phyloP scores from a whole-genome alignment of 2,113 vertebrate genomes.

The Pachypanchax playfairii region DNA sequence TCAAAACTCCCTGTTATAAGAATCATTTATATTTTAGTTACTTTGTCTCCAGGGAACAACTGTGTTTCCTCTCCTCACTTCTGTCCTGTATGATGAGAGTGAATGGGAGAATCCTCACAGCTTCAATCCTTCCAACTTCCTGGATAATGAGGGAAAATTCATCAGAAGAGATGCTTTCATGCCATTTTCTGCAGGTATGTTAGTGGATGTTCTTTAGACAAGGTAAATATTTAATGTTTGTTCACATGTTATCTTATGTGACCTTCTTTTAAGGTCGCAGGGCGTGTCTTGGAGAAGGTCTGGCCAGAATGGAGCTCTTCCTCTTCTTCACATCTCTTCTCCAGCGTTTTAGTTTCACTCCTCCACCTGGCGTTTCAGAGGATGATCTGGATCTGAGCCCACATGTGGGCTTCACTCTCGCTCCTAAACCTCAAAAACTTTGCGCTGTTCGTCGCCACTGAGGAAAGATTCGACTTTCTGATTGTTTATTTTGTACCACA shows the following conservation, averaged over 20 bases:
- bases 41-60: constrained; percentile 58
- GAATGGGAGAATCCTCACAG: constrained; percentile 72
- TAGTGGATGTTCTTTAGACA: background rate
- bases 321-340: constrained; percentile 81
- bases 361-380: constrained; percentile 70
- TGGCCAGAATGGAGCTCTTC: constrained; percentile 84
- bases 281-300: constrained; percentile 76
- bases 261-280: constrained; percentile 71
- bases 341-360: constrained; percentile 77
- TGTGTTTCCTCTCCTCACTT: constrained; percentile 70
- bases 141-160: constrained; percentile 69
- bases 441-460: constrained; percentile 57
- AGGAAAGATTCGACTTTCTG: background rate
- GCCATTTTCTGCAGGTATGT: constrained; percentile 76
- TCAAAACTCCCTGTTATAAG: too few relatives aligned
- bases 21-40: too few relatives aligned
- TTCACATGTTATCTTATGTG: too few relatives aligned
- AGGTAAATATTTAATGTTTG: background rate
- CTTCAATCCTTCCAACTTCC: constrained; percentile 76
- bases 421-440: constrained; percentile 59
- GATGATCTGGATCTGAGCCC: constrained; percentile 78
- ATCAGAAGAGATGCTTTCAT: constrained; percentile 72
- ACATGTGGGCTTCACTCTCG: constrained; percentile 46
- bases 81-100: constrained; percentile 74
- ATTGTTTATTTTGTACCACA: background rate